Conservation (phyloP, 2,113 vertebrate species). For the Thryonomys swinderianus region DNA sequence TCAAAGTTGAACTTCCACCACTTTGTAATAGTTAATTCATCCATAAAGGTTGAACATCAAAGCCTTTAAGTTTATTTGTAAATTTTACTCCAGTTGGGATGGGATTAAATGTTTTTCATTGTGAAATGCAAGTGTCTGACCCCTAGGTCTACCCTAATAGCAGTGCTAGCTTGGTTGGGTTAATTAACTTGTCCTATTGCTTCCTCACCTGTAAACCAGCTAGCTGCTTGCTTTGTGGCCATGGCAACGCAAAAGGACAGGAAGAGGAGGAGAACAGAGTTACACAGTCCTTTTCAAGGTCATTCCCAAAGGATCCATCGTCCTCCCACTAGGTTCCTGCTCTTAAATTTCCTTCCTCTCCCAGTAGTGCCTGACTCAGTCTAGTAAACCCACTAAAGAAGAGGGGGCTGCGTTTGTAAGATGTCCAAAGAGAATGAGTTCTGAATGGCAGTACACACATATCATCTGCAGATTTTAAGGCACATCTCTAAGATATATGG, state of each 20-base stretch:
- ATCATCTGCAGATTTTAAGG: not conserved
- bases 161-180: not conserved
- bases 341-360: not conserved
- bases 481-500: not conserved
- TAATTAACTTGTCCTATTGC: not conserved
- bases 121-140: not conserved
- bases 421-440: not conserved
- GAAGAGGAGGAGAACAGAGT: not conserved
- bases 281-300: not conserved
- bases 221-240: not conserved
- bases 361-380: not conserved
- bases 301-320: too few species aligned
- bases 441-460: not conserved
- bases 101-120: not conserved
- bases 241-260: not conserved
- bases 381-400: not conserved
- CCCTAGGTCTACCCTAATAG: not conserved
- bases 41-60: not conserved
- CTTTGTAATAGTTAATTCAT: constrained; percentile 26
- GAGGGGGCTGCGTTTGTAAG: not conserved
- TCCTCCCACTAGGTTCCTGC: not conserved
- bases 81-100: not conserved
- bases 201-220: not conserved
- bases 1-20: constrained; percentile 33
- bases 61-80: not conserved